Base-by-base conservation (phyloP, 2,888 invertebrate species). In the Rotaria magnacalcarata region DNA sequence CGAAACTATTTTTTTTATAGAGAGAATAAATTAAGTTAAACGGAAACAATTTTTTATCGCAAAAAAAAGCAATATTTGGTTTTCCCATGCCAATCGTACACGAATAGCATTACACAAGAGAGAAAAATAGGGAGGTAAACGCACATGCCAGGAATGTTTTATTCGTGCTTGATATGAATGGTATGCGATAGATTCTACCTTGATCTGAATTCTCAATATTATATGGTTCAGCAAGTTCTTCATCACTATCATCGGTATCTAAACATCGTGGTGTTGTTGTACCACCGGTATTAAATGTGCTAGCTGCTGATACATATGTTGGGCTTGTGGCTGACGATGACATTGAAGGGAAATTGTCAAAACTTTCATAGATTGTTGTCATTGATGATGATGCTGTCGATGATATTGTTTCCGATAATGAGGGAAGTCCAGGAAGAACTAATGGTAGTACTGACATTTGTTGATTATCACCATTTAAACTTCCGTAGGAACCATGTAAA, bases 401-500 rank as follows among this genome's bases (percentile, higher is more conserved):
- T 24, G 80, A 24, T 24, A 14, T 11, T 47, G 80, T 80, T 47
- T 80, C 80, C 4, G 24, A 47, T 24, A n/a, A n/a, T 14, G 24
- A 21, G 19, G 34, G 34, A 21, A 34, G 24, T 80, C 3, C 8
- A 16, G 75, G 47, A 8, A 24, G 24, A 27, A 6, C 10, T 2
- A 21, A n/a, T 41, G 24, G 80, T 14, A 47, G 14, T 4, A 14
- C 10, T 67, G 3, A 27, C n/a, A 24, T 43, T 16, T 47, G 47
- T 47, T 47, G 47, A 41, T 24, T 80, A n/a, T 80, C 80, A n/a
- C 47, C 80, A 80, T 80, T 24, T 43, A 80, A 47, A 47, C 80
- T 80, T 47, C 43, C 80, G n/a, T 10, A n/a, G 47, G 80, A 80
- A n/a, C 80, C 80, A 47, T 47, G 80, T 47, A 80, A 80, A 80